Evolutionary conservation across 2,888 invertebrate species (phyloP).

Genomic region (Zygogramma bicolorata): DNA sequence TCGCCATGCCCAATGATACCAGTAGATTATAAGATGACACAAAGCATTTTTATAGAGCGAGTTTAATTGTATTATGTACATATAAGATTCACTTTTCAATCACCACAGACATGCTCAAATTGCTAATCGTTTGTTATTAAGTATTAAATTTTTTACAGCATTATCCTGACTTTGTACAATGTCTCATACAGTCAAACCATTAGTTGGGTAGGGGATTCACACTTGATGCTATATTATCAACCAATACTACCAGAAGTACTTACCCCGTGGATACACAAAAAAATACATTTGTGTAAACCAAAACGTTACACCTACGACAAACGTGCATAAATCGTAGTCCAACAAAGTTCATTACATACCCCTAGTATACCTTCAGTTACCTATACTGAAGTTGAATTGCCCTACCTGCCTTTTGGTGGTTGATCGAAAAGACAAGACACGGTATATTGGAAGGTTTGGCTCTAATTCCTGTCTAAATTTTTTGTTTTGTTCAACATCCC

Average conservation of each 20-base stretch:
- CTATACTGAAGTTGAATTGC: no score
- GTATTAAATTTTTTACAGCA: slow-evolving; percentile 8
- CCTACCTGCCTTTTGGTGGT: no score
- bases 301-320: neutral
- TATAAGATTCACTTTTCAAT: neutral
- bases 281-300: neutral
- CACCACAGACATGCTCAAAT: neutral
- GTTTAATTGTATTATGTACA: neutral
- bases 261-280: slow-evolving; percentile 21
- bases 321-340: neutral
- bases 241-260: slow-evolving; percentile 14
- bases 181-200: slow-evolving; percentile 30
- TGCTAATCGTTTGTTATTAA: slow-evolving; percentile 12
- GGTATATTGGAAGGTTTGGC: no score
- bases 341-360: slow-evolving; percentile 3
- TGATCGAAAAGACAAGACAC: no score
- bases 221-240: slow-evolving; percentile 41
- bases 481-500: no score
- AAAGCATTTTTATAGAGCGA: neutral
- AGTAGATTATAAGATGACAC: neutral
- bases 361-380: neutral
- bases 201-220: slow-evolving; percentile 26
- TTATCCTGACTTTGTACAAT: neutral
- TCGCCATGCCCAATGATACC: no score
- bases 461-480: no score